Evolutionary conservation across 1,140 invertebrate species (phyloP), one percentile per base, ranked within the genome.

Genomic region (Lordiphosa stackelbergi): DNA sequence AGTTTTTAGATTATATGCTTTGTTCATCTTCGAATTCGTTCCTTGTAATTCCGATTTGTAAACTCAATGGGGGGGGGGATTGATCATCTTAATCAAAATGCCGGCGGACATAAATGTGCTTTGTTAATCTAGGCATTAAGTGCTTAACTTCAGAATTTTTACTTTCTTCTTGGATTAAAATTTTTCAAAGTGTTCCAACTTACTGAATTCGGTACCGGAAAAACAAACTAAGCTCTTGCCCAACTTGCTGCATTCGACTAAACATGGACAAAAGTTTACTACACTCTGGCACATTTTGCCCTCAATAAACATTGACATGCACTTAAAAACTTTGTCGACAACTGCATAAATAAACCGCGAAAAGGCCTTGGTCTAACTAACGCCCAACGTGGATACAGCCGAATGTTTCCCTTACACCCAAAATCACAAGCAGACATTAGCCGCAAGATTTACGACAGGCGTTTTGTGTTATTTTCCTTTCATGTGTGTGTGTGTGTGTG

Each of bases 221-320:
- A 16, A 16, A 16, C 16, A 28, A 28, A 28, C 24, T 31, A 8
- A 28, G 31, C 43, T 46, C 43, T 34, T 12, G 43, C 24, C 42
- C 24, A 46, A 31, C 31, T 46, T 4, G 7, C 28, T 24, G 22
- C 43, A 46, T 46, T 34, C 31, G 8, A 5, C 7, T 13, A 34
- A 46, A 34, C 43, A 46, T 13, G 43, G 24, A 4, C 12, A 36
- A 9, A 40, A 11, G 4, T 42, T 42, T 24, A 11, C 11, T 34
- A 37, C 43, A 49, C 22, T 62, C 48, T 16, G n/a, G 36, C 53
- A 66, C 61, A 66, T 34, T 41, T 60, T 37, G 38, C 55, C 28
- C 66, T 43, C 72, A 75, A 75, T 70, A 69, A 75, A 63, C 66
- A 71, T 54, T 66, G 73, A 58, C 66, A 75, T 68, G 66, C 73